Percentiles rank a stretch among this genome's conserved stretches.
These are phyloP conservation scores for Glomeris maerens DNA, from an alignment of 1,140 invertebrate species.

Conservation along the genomic window DNA sequence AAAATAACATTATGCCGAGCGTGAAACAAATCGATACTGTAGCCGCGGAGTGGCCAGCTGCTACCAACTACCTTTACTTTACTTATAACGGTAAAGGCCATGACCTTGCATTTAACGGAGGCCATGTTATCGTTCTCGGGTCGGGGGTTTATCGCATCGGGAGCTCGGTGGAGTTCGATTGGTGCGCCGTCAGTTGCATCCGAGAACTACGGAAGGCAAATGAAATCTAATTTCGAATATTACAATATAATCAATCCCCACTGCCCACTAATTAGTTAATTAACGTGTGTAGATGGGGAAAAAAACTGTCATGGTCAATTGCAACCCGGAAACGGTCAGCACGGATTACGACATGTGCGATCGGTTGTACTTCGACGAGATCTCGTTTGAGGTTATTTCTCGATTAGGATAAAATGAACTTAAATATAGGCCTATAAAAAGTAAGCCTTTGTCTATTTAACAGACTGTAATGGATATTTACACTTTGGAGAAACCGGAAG, in stretches of 20 bases:
- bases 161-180: conserved; percentile 98
- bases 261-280: background rate
- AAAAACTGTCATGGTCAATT: conserved; percentile 97
- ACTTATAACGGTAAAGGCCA: conserved; percentile 84
- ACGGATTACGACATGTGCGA: conserved; percentile 99
- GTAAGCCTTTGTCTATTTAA: conserved; percentile 17
- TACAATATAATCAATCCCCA: background rate
- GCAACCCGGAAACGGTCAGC: conserved; percentile 98
- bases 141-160: conserved; percentile 98
- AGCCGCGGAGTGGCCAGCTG: conserved; percentile 96
- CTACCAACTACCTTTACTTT: conserved; percentile 93
- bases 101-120: conserved; percentile 69
- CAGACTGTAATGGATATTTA: conserved; percentile 97
- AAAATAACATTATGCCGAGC: conserved; percentile 51
- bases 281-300: conserved; percentile 30
- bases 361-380: conserved; percentile 96
- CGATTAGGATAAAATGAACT: conserved; percentile 9
- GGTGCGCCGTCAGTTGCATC: conserved; percentile 95
- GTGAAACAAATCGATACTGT: conserved; percentile 99
- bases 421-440: conserved; percentile 5
- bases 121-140: conserved; percentile 64
- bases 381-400: conserved; percentile 82
- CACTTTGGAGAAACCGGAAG: conserved; percentile 75
- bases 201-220: conserved; percentile 68
- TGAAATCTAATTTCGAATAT: conserved; percentile 6